Evolutionary conservation across 2,888 invertebrate genomes (phyloP).

Genomic region (Theodoxus fluviatilis): DNA sequence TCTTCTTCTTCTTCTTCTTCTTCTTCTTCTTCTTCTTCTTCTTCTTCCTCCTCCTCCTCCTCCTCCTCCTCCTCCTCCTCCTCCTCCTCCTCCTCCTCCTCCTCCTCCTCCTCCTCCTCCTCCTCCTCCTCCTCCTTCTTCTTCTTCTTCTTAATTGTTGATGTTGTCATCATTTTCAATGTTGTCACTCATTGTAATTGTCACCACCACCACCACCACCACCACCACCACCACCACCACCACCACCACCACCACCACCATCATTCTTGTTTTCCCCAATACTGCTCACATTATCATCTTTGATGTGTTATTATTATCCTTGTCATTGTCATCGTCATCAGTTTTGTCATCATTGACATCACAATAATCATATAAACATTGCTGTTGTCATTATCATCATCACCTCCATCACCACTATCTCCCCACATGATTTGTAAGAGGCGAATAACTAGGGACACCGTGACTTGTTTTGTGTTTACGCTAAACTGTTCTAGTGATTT

Average conservation of each 20-base stretch:
- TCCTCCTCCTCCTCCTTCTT: background rate
- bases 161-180: background rate
- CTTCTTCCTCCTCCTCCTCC: background rate
- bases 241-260: conserved; percentile 17
- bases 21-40: conserved; percentile 1
- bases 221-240: background rate
- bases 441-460: no score
- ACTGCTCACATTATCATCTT: no score
- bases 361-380: no score
- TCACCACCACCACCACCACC: background rate
- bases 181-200: background rate
- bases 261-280: no score
- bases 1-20: background rate
- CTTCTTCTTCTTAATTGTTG: conserved; percentile 13
- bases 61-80: background rate
- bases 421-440: no score
- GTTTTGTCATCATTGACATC: no score
- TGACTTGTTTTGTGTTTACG: no score
- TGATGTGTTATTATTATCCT: no score
- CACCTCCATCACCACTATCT: no score
- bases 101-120: background rate
- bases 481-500: no score
- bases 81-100: background rate
- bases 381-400: no score
- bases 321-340: background rate